Evolutionary conservation across 1,140 invertebrate genomes (phyloP), one percentile per base, ranked within the genome.

Genomic region (Drosophila neocordata): DNA sequence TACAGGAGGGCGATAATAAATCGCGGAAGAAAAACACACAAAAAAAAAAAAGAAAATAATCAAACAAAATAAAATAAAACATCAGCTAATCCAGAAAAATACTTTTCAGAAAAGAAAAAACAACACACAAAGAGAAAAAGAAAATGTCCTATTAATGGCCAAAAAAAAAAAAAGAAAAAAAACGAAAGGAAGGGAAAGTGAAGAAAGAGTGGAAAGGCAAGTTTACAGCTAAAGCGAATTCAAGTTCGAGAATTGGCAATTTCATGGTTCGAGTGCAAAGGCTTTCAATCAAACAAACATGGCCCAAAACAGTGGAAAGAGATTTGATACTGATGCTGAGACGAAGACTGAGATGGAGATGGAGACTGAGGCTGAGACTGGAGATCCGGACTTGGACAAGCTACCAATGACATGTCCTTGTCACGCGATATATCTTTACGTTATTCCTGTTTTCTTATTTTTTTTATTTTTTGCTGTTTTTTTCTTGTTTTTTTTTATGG

Each of bases 211-310:
- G 12, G 57, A 12, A 9, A n/a, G 51, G 11, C 31, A 34, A 12
- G 67, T 84, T 83, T 73, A 87, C 69, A 85, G 68, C 81, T 85
- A 84, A 85, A 77, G 82, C 73, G 72, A 69, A 80, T 87, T 77
- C 77, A 69, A 48, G 41, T 48, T 48, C 41, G 41, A 48, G 41
- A 85, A 85, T 87, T 81, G 81, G 58, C 81, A 87, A 85, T 85
- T 85, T 85, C 81, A 87, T 85, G 81, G 64, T 78, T 85, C 69
- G 82, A 77, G 74, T 77, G 69, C 77, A 81, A 52, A 56, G 61
- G 62, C 70, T 69, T 77, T 77, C 74, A 77, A 77, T 77, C 74
- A 77, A 73, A 65, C 73, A 58, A 55, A 9, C 15, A 53, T 11
- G 9, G 48, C 13, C 11, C 11, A 48, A 20, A 48, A 18, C 6